A percentile compares a stretch with the other conserved stretches of the same genome.
Evolutionary conservation across 2,888 invertebrate genomes (phyloP).

Genomic region (Sphaeridia pumilis): DNA sequence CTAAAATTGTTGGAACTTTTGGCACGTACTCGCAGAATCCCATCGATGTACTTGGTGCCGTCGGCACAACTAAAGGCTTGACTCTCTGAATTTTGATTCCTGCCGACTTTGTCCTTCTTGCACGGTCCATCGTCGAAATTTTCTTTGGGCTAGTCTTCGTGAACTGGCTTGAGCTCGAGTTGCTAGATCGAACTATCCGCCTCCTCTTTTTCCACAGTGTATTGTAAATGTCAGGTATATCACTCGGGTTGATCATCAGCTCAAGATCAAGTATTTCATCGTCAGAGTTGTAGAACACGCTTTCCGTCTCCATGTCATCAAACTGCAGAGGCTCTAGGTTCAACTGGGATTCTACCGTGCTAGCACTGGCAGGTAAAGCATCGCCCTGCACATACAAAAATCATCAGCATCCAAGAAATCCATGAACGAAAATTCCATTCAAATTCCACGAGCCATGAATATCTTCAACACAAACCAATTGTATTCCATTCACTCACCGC

Average conservation of each 20-base stretch:
- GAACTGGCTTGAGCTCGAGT: too few species aligned
- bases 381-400: too few species aligned
- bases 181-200: background rate
- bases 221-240: conserved; percentile 4
- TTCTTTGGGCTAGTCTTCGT: too few species aligned
- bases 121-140: too few species aligned
- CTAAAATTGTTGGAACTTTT: too few species aligned
- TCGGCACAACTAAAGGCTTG: background rate
- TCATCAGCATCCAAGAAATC: too few species aligned
- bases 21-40: too few species aligned
- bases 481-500: too few species aligned
- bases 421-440: too few species aligned
- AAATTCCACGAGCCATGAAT: too few species aligned
- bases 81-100: background rate
- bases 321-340: background rate
- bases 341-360: background rate
- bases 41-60: too few species aligned
- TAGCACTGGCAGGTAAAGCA: background rate
- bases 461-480: background rate
- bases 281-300: background rate
- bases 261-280: background rate
- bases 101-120: background rate
- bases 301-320: background rate
- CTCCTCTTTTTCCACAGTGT: background rate
- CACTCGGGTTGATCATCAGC: background rate